Evolutionary conservation across 2,113 vertebrate genomes (phyloP).

Genomic region (Silurus glanis): DNA sequence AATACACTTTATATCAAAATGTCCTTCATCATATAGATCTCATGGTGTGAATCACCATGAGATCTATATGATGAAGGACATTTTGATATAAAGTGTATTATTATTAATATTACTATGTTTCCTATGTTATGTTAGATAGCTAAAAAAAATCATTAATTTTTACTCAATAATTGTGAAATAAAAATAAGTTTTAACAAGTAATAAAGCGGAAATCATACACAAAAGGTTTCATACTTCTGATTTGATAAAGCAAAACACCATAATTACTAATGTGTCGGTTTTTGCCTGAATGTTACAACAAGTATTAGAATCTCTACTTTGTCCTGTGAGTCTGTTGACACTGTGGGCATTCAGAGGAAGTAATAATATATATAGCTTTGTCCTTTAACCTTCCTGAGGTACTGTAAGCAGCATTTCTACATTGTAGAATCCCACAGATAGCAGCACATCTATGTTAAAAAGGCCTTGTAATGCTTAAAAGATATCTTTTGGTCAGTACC

Average conservation of each 20-base stretch:
- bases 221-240: neutral
- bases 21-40: too few species aligned
- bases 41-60: too few species aligned
- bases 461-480: neutral
- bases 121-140: too few species aligned
- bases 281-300: neutral
- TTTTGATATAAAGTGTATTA: too few species aligned
- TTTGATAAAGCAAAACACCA: neutral
- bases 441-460: neutral
- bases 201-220: neutral
- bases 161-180: neutral
- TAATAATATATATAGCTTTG: neutral
- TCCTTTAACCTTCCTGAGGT: neutral
- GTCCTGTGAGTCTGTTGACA: neutral
- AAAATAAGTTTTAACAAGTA: neutral
- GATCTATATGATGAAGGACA: too few species aligned
- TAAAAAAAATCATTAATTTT: too few species aligned
- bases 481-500: constrained; percentile 68
- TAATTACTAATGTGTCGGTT: neutral
- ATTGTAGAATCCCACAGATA: neutral
- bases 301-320: neutral
- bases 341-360: neutral
- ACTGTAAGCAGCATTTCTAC: neutral
- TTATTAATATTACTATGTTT: too few species aligned
- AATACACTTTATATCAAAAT: neutral